Base-by-base conservation (phyloP, 2,888 invertebrate species). In the Escarpia spicata region DNA sequence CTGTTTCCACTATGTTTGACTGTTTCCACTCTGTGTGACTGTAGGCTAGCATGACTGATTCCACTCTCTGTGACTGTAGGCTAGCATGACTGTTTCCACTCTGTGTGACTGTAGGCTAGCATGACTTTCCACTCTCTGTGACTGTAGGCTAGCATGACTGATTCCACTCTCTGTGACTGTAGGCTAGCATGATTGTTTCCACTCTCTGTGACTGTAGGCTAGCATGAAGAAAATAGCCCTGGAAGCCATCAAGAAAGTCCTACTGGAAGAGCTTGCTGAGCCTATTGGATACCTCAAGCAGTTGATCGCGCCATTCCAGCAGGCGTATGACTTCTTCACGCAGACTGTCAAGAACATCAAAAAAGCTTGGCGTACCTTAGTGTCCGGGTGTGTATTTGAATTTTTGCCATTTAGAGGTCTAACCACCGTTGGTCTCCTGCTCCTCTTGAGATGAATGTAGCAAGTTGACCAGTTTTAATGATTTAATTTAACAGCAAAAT, bases 301-400 rank as follows among this genome's bases (percentile, higher is more conserved):
- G 44, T 12, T 92, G 37, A 90, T 92, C 43, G 90, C 15, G 19
- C 92, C 92, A 12, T 92, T 92, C 52, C 6, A 26, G 26, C 44
- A 92, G 12, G 60, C 90, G 1, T 90, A 92, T 43, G 43, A n/a
- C 31, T 92, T 92, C 6, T 90, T 92, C 90, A 90, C 43, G 31
- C 44, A 92, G n/a, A 90, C 92, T 10, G 52, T 92, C n/a, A 45
- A 43, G n/a, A 90, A 52, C 52, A 37, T 92, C 31, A 92, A 92
- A 44, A 15, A 90, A 90, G 92, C 90, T 45, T 92, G 92, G 92
- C n/a, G 12, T 10, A 10, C 43, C 44, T 26, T 92, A 45, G 52
- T 90, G 90, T 37, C 90, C 37, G 90, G 92, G 92, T 92, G 19
- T n/a, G 43, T 58, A 26, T 75, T 26, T 75, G 9, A 75, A 75